phyloP scores from a whole-genome alignment of 2,888 invertebrate genomes.

The Zygogramma bicolorata region DNA sequence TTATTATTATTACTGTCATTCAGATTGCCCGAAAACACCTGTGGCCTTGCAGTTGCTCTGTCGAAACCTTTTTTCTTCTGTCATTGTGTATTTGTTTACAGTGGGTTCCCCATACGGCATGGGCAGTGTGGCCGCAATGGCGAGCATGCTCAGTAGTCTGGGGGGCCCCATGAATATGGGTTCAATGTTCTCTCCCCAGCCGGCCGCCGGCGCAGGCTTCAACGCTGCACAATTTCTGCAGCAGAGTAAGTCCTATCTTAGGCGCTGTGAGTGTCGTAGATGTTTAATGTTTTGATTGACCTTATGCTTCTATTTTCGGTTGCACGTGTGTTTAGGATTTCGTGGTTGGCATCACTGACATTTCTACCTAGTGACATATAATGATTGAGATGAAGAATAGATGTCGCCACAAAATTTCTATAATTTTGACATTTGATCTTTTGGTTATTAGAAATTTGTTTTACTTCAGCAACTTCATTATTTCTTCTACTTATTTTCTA shows the following conservation, averaged over 20 bases:
- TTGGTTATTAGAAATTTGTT: no score
- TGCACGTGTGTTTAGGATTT: no score
- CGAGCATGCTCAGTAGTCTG: slow-evolving; percentile 67
- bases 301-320: no score
- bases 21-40: no score
- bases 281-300: slow-evolving; percentile 23
- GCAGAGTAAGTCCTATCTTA: slow-evolving; percentile 78
- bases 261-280: slow-evolving; percentile 48
- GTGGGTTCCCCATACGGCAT: slow-evolving; percentile 63
- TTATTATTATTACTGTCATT: background rate
- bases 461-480: no score
- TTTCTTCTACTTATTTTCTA: no score
- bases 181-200: slow-evolving; percentile 55
- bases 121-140: slow-evolving; percentile 67
- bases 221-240: slow-evolving; percentile 86
- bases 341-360: no score
- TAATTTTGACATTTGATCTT: no score
- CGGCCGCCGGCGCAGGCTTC: slow-evolving; percentile 66
- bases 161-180: slow-evolving; percentile 65
- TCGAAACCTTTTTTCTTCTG: slow-evolving; percentile 30
- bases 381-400: no score
- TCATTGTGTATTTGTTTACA: slow-evolving; percentile 46
- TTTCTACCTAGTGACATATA: no score
- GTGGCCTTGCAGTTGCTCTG: slow-evolving; percentile 6
- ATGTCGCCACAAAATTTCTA: no score